phyloP scores from a whole-genome alignment of 2,888 invertebrate genomes.

The Syritta pipiens region DNA sequence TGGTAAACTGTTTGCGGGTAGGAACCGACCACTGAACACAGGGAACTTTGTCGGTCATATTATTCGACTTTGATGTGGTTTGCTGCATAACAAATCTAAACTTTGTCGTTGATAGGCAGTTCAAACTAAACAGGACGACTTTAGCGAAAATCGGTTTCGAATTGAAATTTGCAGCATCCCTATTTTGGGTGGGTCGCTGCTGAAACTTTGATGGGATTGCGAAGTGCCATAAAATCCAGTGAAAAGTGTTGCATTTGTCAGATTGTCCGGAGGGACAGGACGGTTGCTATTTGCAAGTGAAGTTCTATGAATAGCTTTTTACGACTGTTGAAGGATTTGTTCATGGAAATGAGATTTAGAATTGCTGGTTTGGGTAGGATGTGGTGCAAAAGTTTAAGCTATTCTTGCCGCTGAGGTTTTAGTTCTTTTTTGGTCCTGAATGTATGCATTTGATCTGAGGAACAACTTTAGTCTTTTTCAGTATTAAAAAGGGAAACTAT shows the following conservation, averaged over 20 bases:
- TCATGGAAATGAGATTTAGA: slow-evolving; percentile 13
- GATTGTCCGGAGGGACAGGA: background rate
- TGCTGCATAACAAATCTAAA: slow-evolving; percentile 32
- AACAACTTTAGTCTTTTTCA: no score
- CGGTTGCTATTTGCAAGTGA: background rate
- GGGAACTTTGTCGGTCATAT: slow-evolving; percentile 37
- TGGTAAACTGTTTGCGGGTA: no score
- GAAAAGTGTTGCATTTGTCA: slow-evolving; percentile 10
- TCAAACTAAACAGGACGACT: background rate
- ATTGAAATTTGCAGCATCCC: background rate
- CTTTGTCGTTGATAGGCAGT: slow-evolving; percentile 41
- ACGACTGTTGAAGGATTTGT: slow-evolving; percentile 19
- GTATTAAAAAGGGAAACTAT: no score
- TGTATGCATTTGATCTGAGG: no score
- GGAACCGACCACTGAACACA: no score
- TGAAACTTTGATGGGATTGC: slow-evolving; percentile 10
- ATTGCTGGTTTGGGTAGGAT: background rate
- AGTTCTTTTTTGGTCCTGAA: no score
- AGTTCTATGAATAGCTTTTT: slow-evolving; percentile 19
- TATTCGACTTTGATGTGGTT: slow-evolving; percentile 58
- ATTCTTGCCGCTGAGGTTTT: no score
- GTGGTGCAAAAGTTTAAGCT: background rate
- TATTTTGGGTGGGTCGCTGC: background rate
- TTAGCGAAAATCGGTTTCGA: background rate
- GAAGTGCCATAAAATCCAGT: slow-evolving; percentile 16